Base-by-base conservation (phyloP, 2,113 vertebrate genomes). In the Clupea harengus region DNA sequence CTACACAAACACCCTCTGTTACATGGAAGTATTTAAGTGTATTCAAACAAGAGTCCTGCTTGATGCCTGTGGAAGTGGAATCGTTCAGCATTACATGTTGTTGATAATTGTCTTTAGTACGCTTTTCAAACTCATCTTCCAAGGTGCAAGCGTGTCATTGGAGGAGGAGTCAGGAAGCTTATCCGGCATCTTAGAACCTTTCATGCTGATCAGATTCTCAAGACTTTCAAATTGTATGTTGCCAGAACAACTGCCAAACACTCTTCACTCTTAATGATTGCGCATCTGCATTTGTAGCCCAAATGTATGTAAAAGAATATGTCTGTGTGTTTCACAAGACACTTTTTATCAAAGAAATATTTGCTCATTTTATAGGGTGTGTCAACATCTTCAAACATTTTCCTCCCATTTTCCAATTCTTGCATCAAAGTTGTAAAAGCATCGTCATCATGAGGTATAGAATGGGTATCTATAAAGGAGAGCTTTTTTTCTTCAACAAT, bases 301-400 rank as follows among this genome's bases (percentile, higher is more conserved):
- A 46, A 7, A 46, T 46, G 45, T 46, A 85, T 83, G 25, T 47
- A 81, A 85, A 11, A 32, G 54, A 87, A 87, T 4, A 87, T 83
- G 22, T 86, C 49, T 64, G 32, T 84, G 45, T 49, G 86, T n/a
- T 86, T 86, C 22, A 83, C 81, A 86, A 80, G 81, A 20, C 20
- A 32, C 57, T 54, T 47, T 50, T 83, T 72, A 0, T 67, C 67
- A 44, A 9, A 32, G 82, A 86, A 85, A 28, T 82, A 32, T 82
- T 67, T 86, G 15, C 22, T 25, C 78, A 49, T 86, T 82, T 82
- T 86, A 60, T 47, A 86, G 13, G 54, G 85, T 18, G 45, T 86
- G 54, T 81, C 52, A 52, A 67, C 28, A 64, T 82, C 81, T 6
- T 86, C 45, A 82, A 86, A 60, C 20, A 81, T 25, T 44, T 82